Conservation (phyloP, 2,113 vertebrate species). For the Aleadryas rufinucha region DNA sequence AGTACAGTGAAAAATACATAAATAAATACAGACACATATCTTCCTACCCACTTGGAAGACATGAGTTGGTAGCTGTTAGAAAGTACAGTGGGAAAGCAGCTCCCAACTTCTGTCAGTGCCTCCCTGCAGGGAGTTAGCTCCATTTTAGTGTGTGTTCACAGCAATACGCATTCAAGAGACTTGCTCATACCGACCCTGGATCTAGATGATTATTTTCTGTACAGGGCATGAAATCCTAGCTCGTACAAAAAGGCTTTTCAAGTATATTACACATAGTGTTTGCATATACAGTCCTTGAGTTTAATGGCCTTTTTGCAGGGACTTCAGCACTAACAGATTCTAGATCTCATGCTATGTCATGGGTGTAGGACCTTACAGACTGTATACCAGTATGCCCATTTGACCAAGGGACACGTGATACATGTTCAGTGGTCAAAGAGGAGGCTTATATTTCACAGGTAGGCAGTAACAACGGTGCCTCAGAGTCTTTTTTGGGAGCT, state of each 20-base stretch:
- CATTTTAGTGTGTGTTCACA: background rate
- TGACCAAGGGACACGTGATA: fast-evolving
- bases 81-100: background rate
- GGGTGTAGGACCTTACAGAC: background rate
- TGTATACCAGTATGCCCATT: background rate
- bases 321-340: background rate
- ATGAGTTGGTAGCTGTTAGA: background rate
- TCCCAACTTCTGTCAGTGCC: background rate
- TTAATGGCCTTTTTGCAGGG: background rate
- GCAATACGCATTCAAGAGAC: background rate
- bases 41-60: background rate
- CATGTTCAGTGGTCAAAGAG: background rate
- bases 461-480: fast-evolving
- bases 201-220: background rate
- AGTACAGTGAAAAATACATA: background rate
- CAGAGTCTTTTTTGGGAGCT: background rate
- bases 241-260: background rate
- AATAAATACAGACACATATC: background rate
- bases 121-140: background rate
- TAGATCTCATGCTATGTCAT: background rate
- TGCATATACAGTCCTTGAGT: background rate
- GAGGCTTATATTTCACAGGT: background rate
- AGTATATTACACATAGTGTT: background rate
- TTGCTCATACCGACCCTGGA: background rate
- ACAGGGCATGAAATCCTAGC: background rate